Evolutionary conservation across 92 coral and sea anemone genomes (phyloP).

Genomic region (Siderastrea radians): DNA sequence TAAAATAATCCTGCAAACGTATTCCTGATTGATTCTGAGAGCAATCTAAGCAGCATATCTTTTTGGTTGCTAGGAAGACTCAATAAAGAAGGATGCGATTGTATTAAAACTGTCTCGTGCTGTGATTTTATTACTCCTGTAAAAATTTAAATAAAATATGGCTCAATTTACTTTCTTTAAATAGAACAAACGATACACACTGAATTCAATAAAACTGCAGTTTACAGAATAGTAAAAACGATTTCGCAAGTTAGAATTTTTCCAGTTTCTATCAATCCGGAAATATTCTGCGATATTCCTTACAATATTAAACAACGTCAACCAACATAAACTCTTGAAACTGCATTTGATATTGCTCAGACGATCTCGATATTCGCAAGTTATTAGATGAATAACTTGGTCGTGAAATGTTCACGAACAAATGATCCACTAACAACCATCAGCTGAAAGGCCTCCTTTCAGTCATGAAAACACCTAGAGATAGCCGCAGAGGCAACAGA

Average conservation of each 20-base stretch:
- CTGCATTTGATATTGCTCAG: too few relatives aligned
- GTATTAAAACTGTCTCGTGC: not conserved
- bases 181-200: not conserved
- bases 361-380: too few relatives aligned
- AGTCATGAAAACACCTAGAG: too few relatives aligned
- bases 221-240: not conserved
- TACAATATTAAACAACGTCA: not conserved
- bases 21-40: too few relatives aligned
- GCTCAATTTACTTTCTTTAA: not conserved
- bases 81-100: not conserved
- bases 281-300: not conserved
- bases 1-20: not conserved
- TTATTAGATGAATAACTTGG: too few relatives aligned
- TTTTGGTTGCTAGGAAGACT: not conserved
- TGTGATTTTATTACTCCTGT: not conserved
- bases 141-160: not conserved
- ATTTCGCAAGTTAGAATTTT: not conserved
- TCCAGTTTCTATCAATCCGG: too few relatives aligned
- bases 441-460: too few relatives aligned
- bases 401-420: too few relatives aligned
- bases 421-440: too few relatives aligned
- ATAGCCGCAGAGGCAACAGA: too few relatives aligned
- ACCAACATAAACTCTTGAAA: too few relatives aligned
- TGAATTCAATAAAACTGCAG: not conserved
- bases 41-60: not conserved